These are phyloP conservation scores for Empidonax alnorum DNA, from an alignment of 2,113 vertebrate genomes.

Conservation along the genomic window DNA sequence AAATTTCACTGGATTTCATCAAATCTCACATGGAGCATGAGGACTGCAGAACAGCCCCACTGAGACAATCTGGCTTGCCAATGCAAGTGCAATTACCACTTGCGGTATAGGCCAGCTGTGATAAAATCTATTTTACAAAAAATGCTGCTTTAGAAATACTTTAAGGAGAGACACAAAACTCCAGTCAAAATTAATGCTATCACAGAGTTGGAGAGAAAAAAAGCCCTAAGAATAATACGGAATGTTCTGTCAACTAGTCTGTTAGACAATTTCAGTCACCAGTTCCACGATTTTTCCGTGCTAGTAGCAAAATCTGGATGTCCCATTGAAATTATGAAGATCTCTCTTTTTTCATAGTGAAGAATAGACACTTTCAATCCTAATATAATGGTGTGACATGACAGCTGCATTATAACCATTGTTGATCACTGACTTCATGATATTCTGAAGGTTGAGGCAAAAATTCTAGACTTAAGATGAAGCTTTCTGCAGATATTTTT, in stretches of 20 bases:
- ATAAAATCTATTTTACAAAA: neutral
- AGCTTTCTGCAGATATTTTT: neutral
- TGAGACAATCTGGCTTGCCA: neutral
- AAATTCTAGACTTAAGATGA: neutral
- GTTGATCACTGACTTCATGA: neutral
- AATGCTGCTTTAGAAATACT: neutral
- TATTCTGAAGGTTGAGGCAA: neutral
- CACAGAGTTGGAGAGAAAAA: neutral
- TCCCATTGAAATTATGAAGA: neutral
- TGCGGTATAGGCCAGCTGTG: neutral
- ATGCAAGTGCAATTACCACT: neutral
- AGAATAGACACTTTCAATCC: neutral
- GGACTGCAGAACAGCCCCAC: neutral
- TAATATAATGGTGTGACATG: neutral
- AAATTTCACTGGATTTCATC: neutral
- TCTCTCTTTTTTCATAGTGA: neutral
- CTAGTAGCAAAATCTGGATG: neutral
- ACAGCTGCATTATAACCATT: neutral
- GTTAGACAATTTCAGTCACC: neutral
- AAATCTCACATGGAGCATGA: neutral
- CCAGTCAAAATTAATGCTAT: neutral
- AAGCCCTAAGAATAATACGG: neutral
- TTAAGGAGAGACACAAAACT: neutral
- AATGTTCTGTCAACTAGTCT: neutral
- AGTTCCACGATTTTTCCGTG: neutral